Conservation (phyloP, 1,140 invertebrate genomes). For the Bradynema listronoti region DNA sequence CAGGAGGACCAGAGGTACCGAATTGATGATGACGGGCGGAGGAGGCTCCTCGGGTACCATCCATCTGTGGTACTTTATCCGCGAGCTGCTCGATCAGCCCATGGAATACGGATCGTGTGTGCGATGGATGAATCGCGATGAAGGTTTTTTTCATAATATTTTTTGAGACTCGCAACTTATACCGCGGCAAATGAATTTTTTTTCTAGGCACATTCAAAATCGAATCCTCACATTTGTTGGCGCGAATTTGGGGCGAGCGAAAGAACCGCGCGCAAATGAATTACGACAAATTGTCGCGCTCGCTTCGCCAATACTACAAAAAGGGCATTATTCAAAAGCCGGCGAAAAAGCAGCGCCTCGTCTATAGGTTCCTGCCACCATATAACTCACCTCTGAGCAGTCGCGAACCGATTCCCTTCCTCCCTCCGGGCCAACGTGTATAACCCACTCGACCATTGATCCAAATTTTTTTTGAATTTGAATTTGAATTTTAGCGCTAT, state of each 20-base stretch:
- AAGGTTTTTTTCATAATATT: constrained; percentile 61
- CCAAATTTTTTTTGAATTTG: constrained; percentile 1
- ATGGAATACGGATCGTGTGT: constrained; percentile 82
- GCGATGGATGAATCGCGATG: constrained; percentile 84
- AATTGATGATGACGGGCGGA: too few relatives aligned
- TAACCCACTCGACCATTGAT: background rate
- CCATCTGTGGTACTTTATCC: constrained; percentile 98
- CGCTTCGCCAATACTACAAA: constrained; percentile 97
- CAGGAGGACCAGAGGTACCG: too few relatives aligned
- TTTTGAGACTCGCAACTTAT: constrained; percentile 2
- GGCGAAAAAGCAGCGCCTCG: constrained; percentile 87
- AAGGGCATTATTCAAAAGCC: constrained; percentile 99
- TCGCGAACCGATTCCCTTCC: constrained; percentile 4
- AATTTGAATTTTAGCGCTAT: background rate
- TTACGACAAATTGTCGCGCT: constrained; percentile 95
- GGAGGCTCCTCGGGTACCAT: constrained; percentile 65
- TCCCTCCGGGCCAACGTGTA: too few relatives aligned
- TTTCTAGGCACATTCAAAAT: constrained; percentile 84
- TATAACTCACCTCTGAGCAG: too few relatives aligned
- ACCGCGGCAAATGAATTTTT: constrained; percentile 9
- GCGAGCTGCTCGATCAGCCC: constrained; percentile 81
- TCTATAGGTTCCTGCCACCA: constrained; percentile 79
- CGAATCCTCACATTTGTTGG: constrained; percentile 90
- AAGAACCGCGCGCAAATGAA: constrained; percentile 99
- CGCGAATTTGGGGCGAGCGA: constrained; percentile 85